Base-by-base conservation (phyloP, 2,888 invertebrate species). In the Tanypteryx hageni region DNA sequence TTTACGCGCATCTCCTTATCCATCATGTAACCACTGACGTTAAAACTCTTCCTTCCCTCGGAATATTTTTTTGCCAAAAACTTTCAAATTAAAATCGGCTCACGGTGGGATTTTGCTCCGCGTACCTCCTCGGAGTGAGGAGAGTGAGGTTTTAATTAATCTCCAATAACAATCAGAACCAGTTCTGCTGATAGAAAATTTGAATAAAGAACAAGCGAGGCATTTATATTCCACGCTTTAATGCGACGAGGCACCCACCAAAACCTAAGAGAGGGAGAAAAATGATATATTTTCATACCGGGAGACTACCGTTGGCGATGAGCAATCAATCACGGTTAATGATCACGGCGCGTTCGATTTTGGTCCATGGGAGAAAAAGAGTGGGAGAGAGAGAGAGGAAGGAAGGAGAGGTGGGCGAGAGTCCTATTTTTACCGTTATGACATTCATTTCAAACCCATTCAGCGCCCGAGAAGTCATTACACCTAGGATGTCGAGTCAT, bases 291-390 rank as follows among this genome's bases (percentile, higher is more conserved):
- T 89, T 89, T 31, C 61, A n/a, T 86, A 31, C 31, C 56, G 31
- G 27, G 27, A n/a, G 89, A 89, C 89, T 89, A 89, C 89, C 89
- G 89, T 89, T 64, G 89, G 64, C 86, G 86, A 61, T 61, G 86
- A 86, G 13, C 64, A 11, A 89, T 89, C 89, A 61, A 44, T 89
- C 89, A 89, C 61, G 61, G 89, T 64, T 89, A 89, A 89, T 89
- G 89, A 68, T 44, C 44, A 89, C 44, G 31, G 89, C 18, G 16
- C 11, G 64, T 27, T 76, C 76, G 76, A 76, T 76, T 76, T 76
- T 18, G 68, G 68, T 22, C 13, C n/a, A 22, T 68, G 22, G 68
- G 22, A 68, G 18, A 27, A 27, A 31, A 44, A 44, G 16, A 31
- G 44, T 31, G 27, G 31, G 56, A 11, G 13, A 14, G n/a, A 18